Conservation (phyloP, 1,140 invertebrate genomes). For the Drosophila auraria region DNA sequence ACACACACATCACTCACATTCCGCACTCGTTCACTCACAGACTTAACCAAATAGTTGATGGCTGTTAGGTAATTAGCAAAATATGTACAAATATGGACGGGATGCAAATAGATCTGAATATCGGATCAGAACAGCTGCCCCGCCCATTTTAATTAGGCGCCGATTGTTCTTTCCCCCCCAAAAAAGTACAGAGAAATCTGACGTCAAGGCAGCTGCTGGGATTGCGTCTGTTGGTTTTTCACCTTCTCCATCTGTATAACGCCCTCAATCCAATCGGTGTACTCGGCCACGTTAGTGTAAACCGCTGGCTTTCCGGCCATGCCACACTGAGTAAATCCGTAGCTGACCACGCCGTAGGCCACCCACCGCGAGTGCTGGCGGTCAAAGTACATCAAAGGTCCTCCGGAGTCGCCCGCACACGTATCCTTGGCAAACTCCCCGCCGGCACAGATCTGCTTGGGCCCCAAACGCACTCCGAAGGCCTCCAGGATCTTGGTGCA, state of each 20-base stretch:
- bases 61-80: conserved; percentile 77
- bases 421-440: conserved; percentile 88
- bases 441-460: conserved; percentile 89
- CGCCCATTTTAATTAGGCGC: conserved; percentile 45
- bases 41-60: conserved; percentile 58
- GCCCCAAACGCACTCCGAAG: conserved; percentile 85
- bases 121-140: conserved; percentile 36
- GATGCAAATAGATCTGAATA: conserved; percentile 42
- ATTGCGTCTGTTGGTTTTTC: conserved; percentile 23
- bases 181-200: conserved; percentile 38
- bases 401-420: conserved; percentile 88
- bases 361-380: conserved; percentile 82
- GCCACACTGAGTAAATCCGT: conserved; percentile 87
- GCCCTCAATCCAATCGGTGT: conserved; percentile 85
- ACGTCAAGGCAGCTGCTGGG: conserved; percentile 54
- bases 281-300: conserved; percentile 86
- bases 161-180: conserved; percentile 45
- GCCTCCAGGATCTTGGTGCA: conserved; percentile 71
- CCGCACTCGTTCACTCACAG: conserved; percentile 49
- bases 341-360: conserved; percentile 87
- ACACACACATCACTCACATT: conserved; percentile 26
- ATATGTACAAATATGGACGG: conserved; percentile 75
- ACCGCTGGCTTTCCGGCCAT: conserved; percentile 86
- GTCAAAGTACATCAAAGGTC: conserved; percentile 86
- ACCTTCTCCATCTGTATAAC: conserved; percentile 36